Evolutionary conservation across 2,113 vertebrate species (phyloP), one percentile per base, ranked within the genome.

Genomic region (Himantopus leucocephalus): DNA sequence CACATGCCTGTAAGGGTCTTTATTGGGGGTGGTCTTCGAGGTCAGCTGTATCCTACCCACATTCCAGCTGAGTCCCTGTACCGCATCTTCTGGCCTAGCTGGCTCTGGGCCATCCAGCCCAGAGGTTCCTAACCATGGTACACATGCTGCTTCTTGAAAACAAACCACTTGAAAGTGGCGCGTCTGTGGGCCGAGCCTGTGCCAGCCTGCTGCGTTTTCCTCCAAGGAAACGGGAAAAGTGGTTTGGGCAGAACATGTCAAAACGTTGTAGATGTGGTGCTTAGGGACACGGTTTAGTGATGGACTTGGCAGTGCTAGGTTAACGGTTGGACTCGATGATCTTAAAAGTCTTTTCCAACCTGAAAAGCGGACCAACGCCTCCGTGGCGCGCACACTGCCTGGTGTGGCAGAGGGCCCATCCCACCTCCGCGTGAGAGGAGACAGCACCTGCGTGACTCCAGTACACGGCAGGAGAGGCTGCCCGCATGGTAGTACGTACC

Each of bases 311-410:
- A 56, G 55, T 20, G 55, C 55, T 20, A 56, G 55, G 30, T 32
- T 32, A 32, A 32, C 10, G 55, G 55, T 19, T 32, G 55, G 55
- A 56, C 18, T 12, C 19, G 55, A 32, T 32, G 17, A 56, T 56
- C 55, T 56, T 56, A 32, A 56, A 32, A 30, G 55, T 32, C 55
- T 56, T 32, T 56, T 56, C 55, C 55, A 32, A 56, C 55, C 30
- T 32, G 55, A 56, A 56, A 56, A 9, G 12, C 37, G 83, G 37
- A 5, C 0, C 50, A 43, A 2, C 5, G 0, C 39, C 78, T 56
- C 7, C 0, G 0, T 62, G 90, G 60, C 26, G 3, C 20, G 0
- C 43, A 3, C 15, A 0, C 45, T 2, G 35, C 37, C 27, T 21
- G 53, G 34, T 12, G 48, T 8, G 1, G 68, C 35, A 21, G 48